Evolutionary conservation across 1,140 invertebrate genomes (phyloP).

Genomic region (Panagrolaimus sp.): DNA sequence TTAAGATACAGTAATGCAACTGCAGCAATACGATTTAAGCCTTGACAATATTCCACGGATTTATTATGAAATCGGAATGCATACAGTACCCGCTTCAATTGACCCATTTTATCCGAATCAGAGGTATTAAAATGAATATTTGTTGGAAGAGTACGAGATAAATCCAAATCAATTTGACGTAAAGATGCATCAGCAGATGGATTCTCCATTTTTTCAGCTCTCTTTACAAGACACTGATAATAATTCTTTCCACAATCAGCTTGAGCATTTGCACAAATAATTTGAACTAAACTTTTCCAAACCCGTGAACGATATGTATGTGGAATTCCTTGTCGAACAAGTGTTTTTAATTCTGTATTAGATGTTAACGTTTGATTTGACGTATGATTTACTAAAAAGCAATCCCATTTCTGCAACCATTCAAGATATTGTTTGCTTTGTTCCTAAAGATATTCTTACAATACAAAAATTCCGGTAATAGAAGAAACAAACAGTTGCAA

Average conservation of each 20-base stretch:
- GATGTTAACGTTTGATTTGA: slow-evolving; percentile 17
- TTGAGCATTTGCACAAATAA: slow-evolving; percentile 43
- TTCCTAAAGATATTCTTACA: slow-evolving; percentile 1
- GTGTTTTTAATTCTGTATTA: slow-evolving; percentile 35
- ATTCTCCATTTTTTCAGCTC: slow-evolving; percentile 28
- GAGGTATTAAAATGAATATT: slow-evolving; percentile 35
- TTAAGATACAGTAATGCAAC: slow-evolving; percentile 63
- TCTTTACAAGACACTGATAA: slow-evolving; percentile 54
- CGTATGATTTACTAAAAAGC: slow-evolving; percentile 39
- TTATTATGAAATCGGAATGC: slow-evolving; percentile 44
- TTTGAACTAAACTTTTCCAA: slow-evolving; percentile 48
- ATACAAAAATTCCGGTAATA: neutral
- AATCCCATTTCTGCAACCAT: slow-evolving; percentile 37
- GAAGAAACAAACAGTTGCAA: slow-evolving; percentile 12
- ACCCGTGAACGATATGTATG: slow-evolving; percentile 58
- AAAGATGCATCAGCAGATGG: slow-evolving; percentile 44
- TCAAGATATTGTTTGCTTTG: slow-evolving; percentile 34
- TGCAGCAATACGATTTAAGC: slow-evolving; percentile 64
- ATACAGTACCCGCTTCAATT: slow-evolving; percentile 30
- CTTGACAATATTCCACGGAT: slow-evolving; percentile 58
- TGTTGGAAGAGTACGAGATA: slow-evolving; percentile 37
- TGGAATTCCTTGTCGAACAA: slow-evolving; percentile 58
- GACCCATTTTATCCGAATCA: slow-evolving; percentile 25
- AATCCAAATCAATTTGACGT: slow-evolving; percentile 51
- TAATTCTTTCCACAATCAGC: slow-evolving; percentile 50